Evolutionary conservation across 2,797 vertebrate genomes (phyloP).

Genomic region (Lagocephalus sceleratus): DNA sequence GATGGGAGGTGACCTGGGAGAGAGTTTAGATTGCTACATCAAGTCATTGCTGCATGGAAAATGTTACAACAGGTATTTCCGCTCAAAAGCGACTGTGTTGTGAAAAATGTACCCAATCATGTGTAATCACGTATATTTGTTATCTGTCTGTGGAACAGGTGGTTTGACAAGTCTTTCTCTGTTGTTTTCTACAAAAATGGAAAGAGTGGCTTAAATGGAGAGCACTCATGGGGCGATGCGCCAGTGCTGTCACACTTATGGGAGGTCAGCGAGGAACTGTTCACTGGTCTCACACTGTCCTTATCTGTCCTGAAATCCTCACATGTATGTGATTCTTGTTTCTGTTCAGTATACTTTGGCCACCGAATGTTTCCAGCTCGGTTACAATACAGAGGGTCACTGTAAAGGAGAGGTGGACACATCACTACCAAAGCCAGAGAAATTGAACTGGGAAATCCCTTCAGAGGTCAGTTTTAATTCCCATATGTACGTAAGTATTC

Average conservation of each 20-base stretch:
- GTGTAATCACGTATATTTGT: neutral
- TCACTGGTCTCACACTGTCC: too few relatives aligned
- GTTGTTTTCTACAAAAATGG: constrained; percentile 86
- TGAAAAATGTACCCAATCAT: neutral
- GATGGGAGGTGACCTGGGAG: constrained; percentile 73
- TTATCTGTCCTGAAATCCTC: neutral
- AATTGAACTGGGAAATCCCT: constrained; percentile 85
- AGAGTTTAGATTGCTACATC: constrained; percentile 81
- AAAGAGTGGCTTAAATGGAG: constrained; percentile 85
- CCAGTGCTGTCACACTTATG: constrained; percentile 85
- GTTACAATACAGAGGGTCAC: constrained; percentile 85
- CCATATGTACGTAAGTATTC: too few relatives aligned
- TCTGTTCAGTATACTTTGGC: constrained; percentile 80
- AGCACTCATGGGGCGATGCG: constrained; percentile 89
- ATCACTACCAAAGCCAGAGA: constrained; percentile 77
- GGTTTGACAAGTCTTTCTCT: constrained; percentile 86
- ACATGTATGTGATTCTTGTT: constrained; percentile 19
- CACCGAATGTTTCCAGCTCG: constrained; percentile 85
- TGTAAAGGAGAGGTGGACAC: constrained; percentile 83
- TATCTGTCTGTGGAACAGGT: constrained; percentile 52
- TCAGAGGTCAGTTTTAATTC: constrained; percentile 67
- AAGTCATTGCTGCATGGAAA: constrained; percentile 85
- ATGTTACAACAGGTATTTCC: constrained; percentile 83
- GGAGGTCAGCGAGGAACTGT: too few relatives aligned
- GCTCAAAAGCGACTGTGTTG: neutral